Conservation (phyloP, 2,888 invertebrate species). For the Philereme transversata region DNA sequence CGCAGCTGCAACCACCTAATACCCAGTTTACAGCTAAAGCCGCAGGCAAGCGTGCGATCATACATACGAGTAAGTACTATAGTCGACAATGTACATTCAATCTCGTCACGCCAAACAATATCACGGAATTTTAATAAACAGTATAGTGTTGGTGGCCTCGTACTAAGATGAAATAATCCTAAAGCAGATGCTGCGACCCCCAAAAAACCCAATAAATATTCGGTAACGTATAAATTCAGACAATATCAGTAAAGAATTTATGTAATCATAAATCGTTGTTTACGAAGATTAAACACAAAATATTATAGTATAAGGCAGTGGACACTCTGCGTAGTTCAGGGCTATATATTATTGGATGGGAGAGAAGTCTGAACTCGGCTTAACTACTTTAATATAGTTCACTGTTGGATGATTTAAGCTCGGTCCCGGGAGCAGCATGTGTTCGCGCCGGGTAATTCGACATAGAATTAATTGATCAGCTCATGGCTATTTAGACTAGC, state of each 20-base stretch:
- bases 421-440: constrained; percentile 23
- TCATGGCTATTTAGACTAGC: constrained; percentile 20
- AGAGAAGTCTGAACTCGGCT: constrained; percentile 14
- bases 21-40: constrained; percentile 18
- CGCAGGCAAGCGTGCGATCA: constrained; percentile 5
- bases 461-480: constrained; percentile 28
- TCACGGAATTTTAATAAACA: neutral
- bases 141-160: neutral
- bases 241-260: neutral
- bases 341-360: constrained; percentile 11
- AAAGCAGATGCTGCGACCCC: neutral
- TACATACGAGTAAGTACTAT: neutral
- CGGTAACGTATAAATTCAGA: neutral
- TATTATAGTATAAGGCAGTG: neutral
- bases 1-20: constrained; percentile 21
- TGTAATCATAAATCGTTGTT: neutral
- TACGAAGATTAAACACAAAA: neutral
- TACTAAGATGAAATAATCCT: constrained; percentile 2
- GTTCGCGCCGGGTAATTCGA: constrained; percentile 22
- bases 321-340: constrained; percentile 2
- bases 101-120: neutral
- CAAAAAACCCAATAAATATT: neutral
- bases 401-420: constrained; percentile 26
- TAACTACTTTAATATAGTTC: constrained; percentile 28
- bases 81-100: neutral